Evolutionary conservation across 2,888 invertebrate genomes (phyloP), one percentile per base, ranked within the genome.

Genomic region (Synanthedon formicaeformis): DNA sequence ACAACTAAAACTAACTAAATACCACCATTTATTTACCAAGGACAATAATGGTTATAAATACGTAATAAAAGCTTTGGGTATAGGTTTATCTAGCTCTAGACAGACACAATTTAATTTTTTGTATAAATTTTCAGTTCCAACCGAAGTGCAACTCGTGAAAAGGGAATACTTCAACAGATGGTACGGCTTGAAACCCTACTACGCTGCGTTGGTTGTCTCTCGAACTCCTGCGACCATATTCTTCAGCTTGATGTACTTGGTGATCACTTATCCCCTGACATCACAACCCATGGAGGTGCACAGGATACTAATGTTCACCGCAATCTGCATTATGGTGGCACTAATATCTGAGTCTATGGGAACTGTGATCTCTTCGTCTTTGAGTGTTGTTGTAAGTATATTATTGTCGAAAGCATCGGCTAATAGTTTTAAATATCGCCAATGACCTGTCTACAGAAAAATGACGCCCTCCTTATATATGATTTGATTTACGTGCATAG

Each of bases 121-220:
- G 34, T 34, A 34, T 34, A 34, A 10, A 34, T 2, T 89, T 89
- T 40, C 78, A 95, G 95, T 94, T 89, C 95, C 95, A 14, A 88
- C 84, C 49, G 94, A 95, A 82, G 92, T 95, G 1, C 91, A 92
- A 61, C 78, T 94, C 14, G 75, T 95, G 10, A 95, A 94, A 71
- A 83, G 94, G 51, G 95, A 96, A 69, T 92, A 95, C 65, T 95
- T 95, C 70, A 96, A 96, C 74, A 90, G 93, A 51, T 96, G 95
- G 95, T 96, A 95, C 68, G 90, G 92, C 2, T 71, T 95, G 16
- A 92, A 93, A 66, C 91, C 95, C 0, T 95, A 95, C 67, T 96
- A 93, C 71, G 90, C 90, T 8, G 94, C 95, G 0, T 75, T 93
- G 65, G 91, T 93, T 0, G 76, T 92, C n/a, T 90, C 94, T 0